phyloP scores from a whole-genome alignment of 2,888 invertebrate genomes.

The Ormyrus pomaceus region DNA sequence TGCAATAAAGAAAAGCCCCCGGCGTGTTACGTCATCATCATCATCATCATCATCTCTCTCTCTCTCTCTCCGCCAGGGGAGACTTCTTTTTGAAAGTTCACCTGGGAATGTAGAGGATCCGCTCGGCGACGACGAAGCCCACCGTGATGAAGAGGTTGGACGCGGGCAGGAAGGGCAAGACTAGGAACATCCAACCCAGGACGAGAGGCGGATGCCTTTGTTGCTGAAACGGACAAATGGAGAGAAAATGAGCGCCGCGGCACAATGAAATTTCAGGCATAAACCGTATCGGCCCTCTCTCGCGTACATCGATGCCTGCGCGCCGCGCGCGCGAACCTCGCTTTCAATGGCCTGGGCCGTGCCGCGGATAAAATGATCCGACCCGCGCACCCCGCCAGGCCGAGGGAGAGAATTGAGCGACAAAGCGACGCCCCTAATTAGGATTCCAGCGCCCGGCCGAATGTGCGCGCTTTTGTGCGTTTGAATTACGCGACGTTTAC shows the following conservation, averaged over 20 bases:
- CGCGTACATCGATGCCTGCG: conserved; percentile 30
- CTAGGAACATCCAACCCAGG: conserved; percentile 83
- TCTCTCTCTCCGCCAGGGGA: no score
- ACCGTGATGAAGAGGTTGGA: conserved; percentile 89
- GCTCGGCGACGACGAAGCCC: conserved; percentile 90
- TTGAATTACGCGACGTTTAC: conserved; percentile 63
- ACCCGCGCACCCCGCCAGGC: background rate
- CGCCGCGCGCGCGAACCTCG: background rate
- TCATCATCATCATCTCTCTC: no score
- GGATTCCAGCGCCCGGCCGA: conserved; percentile 61
- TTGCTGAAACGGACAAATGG: conserved; percentile 76
- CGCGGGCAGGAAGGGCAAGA: conserved; percentile 90
- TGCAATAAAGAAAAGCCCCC: conserved; percentile 66
- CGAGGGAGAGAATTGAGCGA: conserved; percentile 11
- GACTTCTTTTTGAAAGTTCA: conserved; percentile 69
- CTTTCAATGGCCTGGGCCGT: conserved; percentile 18
- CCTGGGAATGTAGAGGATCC: conserved; percentile 93
- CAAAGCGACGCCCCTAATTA: conserved; percentile 59
- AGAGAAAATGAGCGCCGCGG: conserved; percentile 32
- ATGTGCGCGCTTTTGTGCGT: conserved; percentile 62
- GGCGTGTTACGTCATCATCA: no score
- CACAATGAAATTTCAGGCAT: conserved; percentile 1
- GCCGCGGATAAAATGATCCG: conserved; percentile 43
- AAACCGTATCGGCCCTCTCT: conserved; percentile 16
- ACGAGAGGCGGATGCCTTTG: conserved; percentile 83